Conservation (phyloP, 2,888 invertebrate genomes). For the Escarpia spicata region DNA sequence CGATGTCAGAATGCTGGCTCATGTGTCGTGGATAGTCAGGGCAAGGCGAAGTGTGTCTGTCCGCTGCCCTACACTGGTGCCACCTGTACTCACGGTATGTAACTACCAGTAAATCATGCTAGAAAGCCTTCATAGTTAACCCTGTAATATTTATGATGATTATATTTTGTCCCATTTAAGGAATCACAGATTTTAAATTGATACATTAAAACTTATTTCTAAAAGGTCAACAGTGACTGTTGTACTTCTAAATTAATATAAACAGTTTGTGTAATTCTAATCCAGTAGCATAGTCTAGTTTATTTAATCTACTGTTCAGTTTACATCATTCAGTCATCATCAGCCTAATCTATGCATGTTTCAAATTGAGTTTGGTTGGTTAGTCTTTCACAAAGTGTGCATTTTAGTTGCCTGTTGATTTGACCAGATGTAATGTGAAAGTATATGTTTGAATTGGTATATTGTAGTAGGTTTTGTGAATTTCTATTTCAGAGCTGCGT, state of each 20-base stretch:
- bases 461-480: background rate
- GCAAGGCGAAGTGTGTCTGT: constrained; percentile 18
- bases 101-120: background rate
- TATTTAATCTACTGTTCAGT: too few relatives aligned
- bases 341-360: background rate
- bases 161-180: background rate
- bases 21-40: background rate
- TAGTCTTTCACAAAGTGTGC: too few relatives aligned
- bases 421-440: background rate
- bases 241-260: too few relatives aligned
- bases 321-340: background rate
- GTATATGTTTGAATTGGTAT: background rate
- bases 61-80: background rate
- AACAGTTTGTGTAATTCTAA: too few relatives aligned
- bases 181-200: too few relatives aligned
- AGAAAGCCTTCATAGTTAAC: background rate
- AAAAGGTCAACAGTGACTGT: too few relatives aligned
- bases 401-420: background rate
- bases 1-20: constrained; percentile 17
- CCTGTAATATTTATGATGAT: background rate
- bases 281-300: too few relatives aligned
- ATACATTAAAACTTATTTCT: too few relatives aligned
- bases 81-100: constrained; percentile 21
- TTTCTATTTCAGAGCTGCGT: background rate
- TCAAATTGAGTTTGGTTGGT: background rate